Evolutionary conservation across 2,888 invertebrate genomes (phyloP), one percentile per base, ranked within the genome.

Genomic region (Trichacis sp.): DNA sequence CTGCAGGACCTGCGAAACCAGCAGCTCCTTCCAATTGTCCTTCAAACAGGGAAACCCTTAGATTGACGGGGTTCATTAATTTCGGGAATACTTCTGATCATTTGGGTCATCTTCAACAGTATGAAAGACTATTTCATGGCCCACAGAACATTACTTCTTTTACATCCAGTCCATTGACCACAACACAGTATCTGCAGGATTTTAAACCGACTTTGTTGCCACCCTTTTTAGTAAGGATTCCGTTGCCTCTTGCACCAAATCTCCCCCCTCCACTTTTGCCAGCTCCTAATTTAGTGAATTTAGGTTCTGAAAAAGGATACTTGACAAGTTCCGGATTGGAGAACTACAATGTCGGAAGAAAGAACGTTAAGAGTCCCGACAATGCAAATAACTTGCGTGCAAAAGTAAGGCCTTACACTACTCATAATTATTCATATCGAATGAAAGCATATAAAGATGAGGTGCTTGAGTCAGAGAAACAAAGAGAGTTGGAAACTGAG

Each of bases 31-130:
- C 67, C 6, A 19, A 55, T 2, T 33, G 33, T n/a, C 72, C 77
- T 0, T 68, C 72, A n/a, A 80, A 71, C n/a, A 64, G 76, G 4
- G 81, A 84, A 55, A 83, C 82, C 0, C 60, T 84, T 2, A 72
- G 77, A 30, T 73, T 84, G 30, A 84, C 84, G 0, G 84, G 84
- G 0, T 76, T 84, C 4, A 62, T 84, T 0, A 84, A 84, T 54
- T 81, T 84, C 14, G 83, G 84, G 6, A 83, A 84, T 54, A 75
- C 76, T 48, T 69, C 79, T 0, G 66, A 77, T 40, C 38, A 84
- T 5, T 12, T 78, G 1, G 75, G 71, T n/a, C 83, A 83, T 9
- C 68, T 84, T n/a, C 76, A 75, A 4, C 77, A 73, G 11, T 84
- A 84, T 58, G 82, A 84, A 33, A 71, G 60, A 17, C 48, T 83